Conservation (phyloP, 2,797 vertebrate species). For the Chiropotes sagulatus region DNA sequence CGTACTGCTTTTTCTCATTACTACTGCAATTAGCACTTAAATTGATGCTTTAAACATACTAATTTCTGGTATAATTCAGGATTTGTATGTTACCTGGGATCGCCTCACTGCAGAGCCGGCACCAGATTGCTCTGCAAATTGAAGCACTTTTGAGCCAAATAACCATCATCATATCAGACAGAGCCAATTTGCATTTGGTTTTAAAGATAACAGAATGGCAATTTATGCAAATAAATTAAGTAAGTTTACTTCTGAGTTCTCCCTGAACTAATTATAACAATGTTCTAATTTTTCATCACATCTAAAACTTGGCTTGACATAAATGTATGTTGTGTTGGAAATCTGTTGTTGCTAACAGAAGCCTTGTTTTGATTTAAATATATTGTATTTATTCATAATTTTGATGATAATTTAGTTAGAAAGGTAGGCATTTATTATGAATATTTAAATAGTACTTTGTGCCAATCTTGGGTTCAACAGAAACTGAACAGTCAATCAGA, state of each 20-base stretch:
- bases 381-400: constrained; percentile 85
- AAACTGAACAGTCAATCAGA: constrained; percentile 82
- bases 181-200: constrained; percentile 90
- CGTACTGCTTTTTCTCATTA: constrained; percentile 96
- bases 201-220: constrained; percentile 91
- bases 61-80: constrained; percentile 95
- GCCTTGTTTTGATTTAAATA: constrained; percentile 83
- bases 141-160: constrained; percentile 92
- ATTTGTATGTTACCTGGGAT: constrained; percentile 94
- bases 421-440: constrained; percentile 80
- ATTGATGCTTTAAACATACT: constrained; percentile 97
- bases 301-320: constrained; percentile 86
- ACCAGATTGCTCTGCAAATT: constrained; percentile 92
- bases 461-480: constrained; percentile 81
- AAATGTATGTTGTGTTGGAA: constrained; percentile 83
- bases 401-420: constrained; percentile 85
- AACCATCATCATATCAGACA: constrained; percentile 91
- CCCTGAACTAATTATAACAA: constrained; percentile 91
- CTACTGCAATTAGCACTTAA: constrained; percentile 98
- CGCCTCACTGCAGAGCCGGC: constrained; percentile 88
- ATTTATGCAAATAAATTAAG: constrained; percentile 93
- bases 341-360: constrained; percentile 81
- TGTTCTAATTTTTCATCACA: constrained; percentile 88
- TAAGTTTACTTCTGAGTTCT: constrained; percentile 91
- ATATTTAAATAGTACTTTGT: constrained; percentile 79